Evolutionary conservation across 2,113 vertebrate species (phyloP).

Genomic region (Antechinus flavipes): DNA sequence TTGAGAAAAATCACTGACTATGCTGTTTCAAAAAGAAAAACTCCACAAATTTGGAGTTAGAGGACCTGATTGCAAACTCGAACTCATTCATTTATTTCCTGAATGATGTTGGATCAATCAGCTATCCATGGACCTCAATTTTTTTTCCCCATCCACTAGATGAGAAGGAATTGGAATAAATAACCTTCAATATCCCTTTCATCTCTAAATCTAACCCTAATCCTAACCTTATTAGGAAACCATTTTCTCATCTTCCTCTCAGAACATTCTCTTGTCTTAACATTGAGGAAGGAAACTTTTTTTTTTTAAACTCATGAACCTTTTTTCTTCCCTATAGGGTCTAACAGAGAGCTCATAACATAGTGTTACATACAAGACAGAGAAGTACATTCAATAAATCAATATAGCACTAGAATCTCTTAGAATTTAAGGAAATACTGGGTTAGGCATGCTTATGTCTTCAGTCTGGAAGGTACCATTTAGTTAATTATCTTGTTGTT

Average conservation of each 20-base stretch:
- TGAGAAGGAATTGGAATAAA: not conserved
- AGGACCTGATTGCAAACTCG: not conserved
- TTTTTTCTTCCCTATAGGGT: not conserved
- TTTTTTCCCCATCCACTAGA: not conserved
- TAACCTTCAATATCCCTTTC: not conserved
- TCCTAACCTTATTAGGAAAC: conserved; percentile 13
- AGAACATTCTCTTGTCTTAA: conserved; percentile 60
- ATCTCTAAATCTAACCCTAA: not conserved
- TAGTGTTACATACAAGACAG: not conserved
- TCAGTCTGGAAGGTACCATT: conserved; percentile 4
- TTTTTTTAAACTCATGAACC: not conserved
- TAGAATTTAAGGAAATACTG: not conserved
- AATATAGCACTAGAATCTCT: not conserved
- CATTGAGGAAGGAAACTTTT: conserved; percentile 46
- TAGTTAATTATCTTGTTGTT: not conserved
- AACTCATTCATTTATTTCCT: not conserved
- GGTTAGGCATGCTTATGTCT: conserved; percentile 1
- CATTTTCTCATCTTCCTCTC: conserved; percentile 52
- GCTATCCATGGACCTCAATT: not conserved
- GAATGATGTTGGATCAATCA: not conserved
- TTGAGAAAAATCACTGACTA: conserved; percentile 42
- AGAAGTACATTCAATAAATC: conserved; percentile 29
- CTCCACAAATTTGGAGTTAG: not conserved
- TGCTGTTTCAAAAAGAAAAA: not conserved
- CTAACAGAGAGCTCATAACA: not conserved